Evolutionary conservation across 2,113 vertebrate species (phyloP), one percentile per base, ranked within the genome.

Genomic region (Hippocampus mohnikei): DNA sequence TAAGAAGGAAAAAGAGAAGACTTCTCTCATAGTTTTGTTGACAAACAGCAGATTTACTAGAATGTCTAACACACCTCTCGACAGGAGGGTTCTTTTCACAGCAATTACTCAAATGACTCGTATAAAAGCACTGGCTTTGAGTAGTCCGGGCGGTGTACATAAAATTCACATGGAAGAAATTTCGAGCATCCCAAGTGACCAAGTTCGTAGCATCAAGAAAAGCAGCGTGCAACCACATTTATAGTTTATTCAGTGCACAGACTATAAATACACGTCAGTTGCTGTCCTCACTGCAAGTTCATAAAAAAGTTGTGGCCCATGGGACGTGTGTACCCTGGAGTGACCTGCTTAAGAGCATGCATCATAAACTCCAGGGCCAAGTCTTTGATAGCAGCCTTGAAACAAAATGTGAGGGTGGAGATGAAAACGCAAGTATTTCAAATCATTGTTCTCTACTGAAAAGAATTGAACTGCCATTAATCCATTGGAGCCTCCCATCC

Each of bases 191-290:
- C 50, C 64, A 29, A 66, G 41, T 62, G 50, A 74, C 59, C 27
- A 74, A 18, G 12, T 20, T 46, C 62, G 50, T 75, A 23, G 66
- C 46, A 53, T 25, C 73, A 23, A 72, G 25, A 71, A 61, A 73
- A 40, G 16, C 18, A 48, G 64, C 71, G 58, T 74, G 66, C 82
- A 82, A 83, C 81, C 71, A 84, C 66, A 75, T 41, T 59, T 71
- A 62, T 29, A 62, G 77, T 67, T 65, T 80, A 69, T 80, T 75
- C 67, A 77, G 68, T 81, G 69, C 66, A 65, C 75, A 74, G 48
- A 81, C 84, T 91, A 90, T 88, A 89, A 88, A 88, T 89, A 90
- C 72, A 76, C 66, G 63, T 81, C 78, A 80, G 84, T 68, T 86
- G 82, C 76, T 88, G 81, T 83, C 82, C 82, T 88, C 72, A 71